Evolutionary conservation across 2,113 vertebrate genomes (phyloP).

Genomic region (Corythoichthys haematopterus): DNA sequence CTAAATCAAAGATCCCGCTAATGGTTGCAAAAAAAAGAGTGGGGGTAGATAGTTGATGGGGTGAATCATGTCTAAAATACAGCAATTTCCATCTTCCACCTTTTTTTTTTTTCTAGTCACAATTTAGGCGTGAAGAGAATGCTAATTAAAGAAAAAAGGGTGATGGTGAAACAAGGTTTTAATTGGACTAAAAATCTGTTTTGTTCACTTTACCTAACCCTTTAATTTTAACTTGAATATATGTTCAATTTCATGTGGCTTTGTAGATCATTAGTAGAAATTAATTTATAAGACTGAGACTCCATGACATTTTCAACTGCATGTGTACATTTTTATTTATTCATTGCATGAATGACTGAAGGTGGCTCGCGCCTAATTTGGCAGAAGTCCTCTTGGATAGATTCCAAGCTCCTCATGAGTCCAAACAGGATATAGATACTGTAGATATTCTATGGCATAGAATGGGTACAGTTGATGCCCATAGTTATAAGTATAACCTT

Average conservation of each 20-base stretch:
- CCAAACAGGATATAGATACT: too few species aligned
- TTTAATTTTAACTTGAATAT: constrained; percentile 11
- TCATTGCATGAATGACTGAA: too few species aligned
- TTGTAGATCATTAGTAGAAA: not conserved
- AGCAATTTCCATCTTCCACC: constrained; percentile 32
- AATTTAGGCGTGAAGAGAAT: constrained; percentile 30
- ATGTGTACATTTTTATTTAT: too few species aligned
- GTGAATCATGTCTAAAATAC: constrained; percentile 40
- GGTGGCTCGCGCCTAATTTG: too few species aligned
- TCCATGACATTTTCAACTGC: not conserved
- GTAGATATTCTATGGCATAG: too few species aligned
- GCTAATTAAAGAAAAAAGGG: constrained; percentile 36
- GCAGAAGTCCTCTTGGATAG: too few species aligned
- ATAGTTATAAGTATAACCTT: too few species aligned
- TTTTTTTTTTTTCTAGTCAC: constrained; percentile 17
- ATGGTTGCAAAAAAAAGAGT: constrained; percentile 58
- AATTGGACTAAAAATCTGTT: constrained; percentile 17
- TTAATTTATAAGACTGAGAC: not conserved
- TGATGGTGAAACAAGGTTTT: constrained; percentile 14
- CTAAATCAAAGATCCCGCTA: constrained; percentile 72
- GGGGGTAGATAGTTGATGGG: constrained; percentile 29
- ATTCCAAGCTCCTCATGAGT: too few species aligned
- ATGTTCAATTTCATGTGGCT: constrained; percentile 6
- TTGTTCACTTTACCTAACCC: constrained; percentile 7
- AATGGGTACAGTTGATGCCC: too few species aligned